A percentile compares a stretch with the other conserved stretches of the same genome.
phyloP scores from a whole-genome alignment of 1,140 invertebrate genomes.

The Drosophila littoralis region DNA sequence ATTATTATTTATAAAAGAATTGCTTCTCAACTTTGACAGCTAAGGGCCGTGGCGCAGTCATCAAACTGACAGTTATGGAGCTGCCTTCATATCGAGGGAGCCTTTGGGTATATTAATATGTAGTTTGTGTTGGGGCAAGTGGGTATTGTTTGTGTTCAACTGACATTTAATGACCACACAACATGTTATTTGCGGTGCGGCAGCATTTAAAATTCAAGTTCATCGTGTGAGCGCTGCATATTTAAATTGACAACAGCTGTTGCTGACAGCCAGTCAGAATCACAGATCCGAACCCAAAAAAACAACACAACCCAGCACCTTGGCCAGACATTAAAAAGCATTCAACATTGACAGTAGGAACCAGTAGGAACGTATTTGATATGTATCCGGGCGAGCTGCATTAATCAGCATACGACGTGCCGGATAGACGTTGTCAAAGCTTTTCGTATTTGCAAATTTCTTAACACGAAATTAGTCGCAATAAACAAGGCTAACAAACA shows the following conservation, averaged over 20 bases:
- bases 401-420: slow-evolving; percentile 35
- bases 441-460: slow-evolving; percentile 74
- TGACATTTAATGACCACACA: slow-evolving; percentile 78
- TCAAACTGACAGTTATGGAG: slow-evolving; percentile 62
- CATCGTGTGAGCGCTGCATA: slow-evolving; percentile 44
- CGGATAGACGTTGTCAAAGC: slow-evolving; percentile 23
- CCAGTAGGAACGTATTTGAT: slow-evolving; percentile 25
- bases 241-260: slow-evolving; percentile 62
- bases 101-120: slow-evolving; percentile 60
- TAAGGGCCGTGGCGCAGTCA: slow-evolving; percentile 25
- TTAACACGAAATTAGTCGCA: slow-evolving; percentile 80
- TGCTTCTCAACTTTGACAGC: slow-evolving; percentile 7
- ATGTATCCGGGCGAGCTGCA: slow-evolving; percentile 29
- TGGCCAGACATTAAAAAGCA: slow-evolving; percentile 26
- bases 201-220: slow-evolving; percentile 78
- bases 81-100: slow-evolving; percentile 30
- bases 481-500: slow-evolving; percentile 77
- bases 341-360: slow-evolving; percentile 18
- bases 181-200: slow-evolving; percentile 67
- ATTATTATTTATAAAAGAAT: background rate
- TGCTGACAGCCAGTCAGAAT: slow-evolving; percentile 54
- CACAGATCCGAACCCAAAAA: background rate
- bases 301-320: background rate
- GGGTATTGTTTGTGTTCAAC: slow-evolving; percentile 58
- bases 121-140: slow-evolving; percentile 22